Evolutionary conservation across 2,797 vertebrate genomes (phyloP), one percentile per base, ranked within the genome.

Genomic region (Antrozous pallidus): DNA sequence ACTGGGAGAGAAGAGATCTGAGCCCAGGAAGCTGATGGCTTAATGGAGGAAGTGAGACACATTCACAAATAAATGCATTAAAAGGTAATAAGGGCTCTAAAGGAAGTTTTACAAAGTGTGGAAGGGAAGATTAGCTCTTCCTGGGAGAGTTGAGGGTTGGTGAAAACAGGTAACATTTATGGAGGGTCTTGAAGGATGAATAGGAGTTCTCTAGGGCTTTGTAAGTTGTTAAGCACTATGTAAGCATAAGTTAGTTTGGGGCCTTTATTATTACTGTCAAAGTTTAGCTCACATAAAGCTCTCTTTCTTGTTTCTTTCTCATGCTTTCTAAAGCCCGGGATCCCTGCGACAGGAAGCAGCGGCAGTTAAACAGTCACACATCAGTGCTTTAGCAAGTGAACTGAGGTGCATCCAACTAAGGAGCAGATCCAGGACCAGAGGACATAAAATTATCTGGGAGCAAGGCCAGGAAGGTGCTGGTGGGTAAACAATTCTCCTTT

Each of bases 281-380:
- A 56, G 9, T 71, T 92, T 90, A 61, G 86, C 36, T 93, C 63
- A 78, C 40, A 94, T 74, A 96, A 96, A 96, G 92, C 75, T 87
- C 73, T 92, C 91, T 93, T 97, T 96, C 85, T 95, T 93, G 77
- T 95, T 89, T 95, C 56, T 93, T 93, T 94, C 95, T 42, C 90
- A 70, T 73, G 91, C 40, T 93, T 69, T 88, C 91, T 74, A 67
- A 67, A 89, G 84, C 89, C 91, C 63, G 73, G 74, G 69, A 74
- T 89, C 56, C 20, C 91, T 88, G 87, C 65, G 70, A 96, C 84
- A 94, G 96, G 97, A 97, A 96, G 84, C 94, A 88, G 67, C 31
- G 1, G 38, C 88, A 88, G 93, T 96, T 94, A 93, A 95, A 82
- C 65, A 90, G 93, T 96, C 93, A 95, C 95, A 96, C 95, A 56